phyloP scores from a whole-genome alignment of 2,888 invertebrate species.

The Napeogenes sylphis region DNA sequence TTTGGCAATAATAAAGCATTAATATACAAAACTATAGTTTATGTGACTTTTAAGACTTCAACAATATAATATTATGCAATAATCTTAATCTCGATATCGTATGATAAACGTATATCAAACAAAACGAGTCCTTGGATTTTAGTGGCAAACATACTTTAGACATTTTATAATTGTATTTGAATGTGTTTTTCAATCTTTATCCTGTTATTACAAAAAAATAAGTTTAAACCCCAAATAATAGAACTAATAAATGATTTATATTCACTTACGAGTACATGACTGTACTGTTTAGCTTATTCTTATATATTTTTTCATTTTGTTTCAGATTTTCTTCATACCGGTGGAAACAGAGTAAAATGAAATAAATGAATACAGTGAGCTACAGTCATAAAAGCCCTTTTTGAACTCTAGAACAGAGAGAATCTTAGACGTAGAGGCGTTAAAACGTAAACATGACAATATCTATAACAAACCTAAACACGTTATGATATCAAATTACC shows the following conservation, averaged over 20 bases:
- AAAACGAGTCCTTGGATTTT: neutral
- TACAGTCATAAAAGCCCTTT: slow-evolving; percentile 3
- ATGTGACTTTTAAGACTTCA: too few relatives aligned
- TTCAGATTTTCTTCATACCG: slow-evolving; percentile 10
- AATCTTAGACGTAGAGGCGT: slow-evolving; percentile 22
- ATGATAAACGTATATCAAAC: slow-evolving; percentile 1
- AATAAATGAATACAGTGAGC: neutral
- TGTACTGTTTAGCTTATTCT: too few relatives aligned
- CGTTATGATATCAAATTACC: slow-evolving; percentile 66
- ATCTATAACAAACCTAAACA: slow-evolving; percentile 49
- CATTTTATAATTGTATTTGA: neutral
- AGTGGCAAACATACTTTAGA: neutral
- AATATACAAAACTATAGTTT: too few relatives aligned
- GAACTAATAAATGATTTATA: too few relatives aligned
- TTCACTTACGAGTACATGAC: too few relatives aligned
- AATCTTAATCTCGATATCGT: slow-evolving; percentile 3
- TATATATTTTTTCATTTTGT: slow-evolving; percentile 10
- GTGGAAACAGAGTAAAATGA: neutral
- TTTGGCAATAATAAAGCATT: too few relatives aligned
- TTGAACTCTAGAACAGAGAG: slow-evolving; percentile 17
- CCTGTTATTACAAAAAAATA: too few relatives aligned
- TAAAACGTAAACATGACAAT: slow-evolving; percentile 48
- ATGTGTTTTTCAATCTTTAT: neutral
- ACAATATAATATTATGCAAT: neutral
- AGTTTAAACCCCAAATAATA: too few relatives aligned